Evolutionary conservation across 2,113 vertebrate genomes (phyloP), one percentile per base, ranked within the genome.

Genomic region (Pardalotus punctatus): DNA sequence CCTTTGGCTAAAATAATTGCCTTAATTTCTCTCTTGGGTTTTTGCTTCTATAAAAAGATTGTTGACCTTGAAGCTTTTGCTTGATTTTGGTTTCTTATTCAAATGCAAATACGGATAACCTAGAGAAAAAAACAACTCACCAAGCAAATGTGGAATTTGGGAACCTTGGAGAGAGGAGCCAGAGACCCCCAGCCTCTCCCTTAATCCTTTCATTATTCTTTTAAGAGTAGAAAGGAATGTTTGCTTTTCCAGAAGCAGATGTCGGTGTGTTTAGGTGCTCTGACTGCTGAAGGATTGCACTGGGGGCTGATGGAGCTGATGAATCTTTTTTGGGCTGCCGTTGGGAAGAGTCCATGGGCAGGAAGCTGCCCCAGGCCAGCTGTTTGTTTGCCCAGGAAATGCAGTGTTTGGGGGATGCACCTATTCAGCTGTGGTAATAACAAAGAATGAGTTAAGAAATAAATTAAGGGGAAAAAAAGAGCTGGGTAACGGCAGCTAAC

Each of bases 1-100:
- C 56, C 66, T 96, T 94, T 96, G 81, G 67, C 54, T 94, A 88
- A 73, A 94, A 65, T 92, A 96, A 97, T 97, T 97, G 90, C 95
- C 90, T 66, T 54, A 94, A 93, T 94, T 84, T 81, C 51, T 93
- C 96, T 95, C 57, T 40, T 90, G 95, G 84, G 83, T 57, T 94
- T 96, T 81, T 79, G 71, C 54, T 96, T 88, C 85, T 94, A 69
- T 89, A 86, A 96, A 97, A 96, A 91, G 81, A 79, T 73, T 92
- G 91, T 83, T 91, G 88, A 96, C 84, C 86, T 95, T 94, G 83
- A 86, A 95, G 79, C 65, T 94, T 88, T 87, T 82, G 69, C 93
- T 96, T 74, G 53, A 67, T 80, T 97, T 93, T 72, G 31, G 95
- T 88, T 92, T 94, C 86, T 87, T 72, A 88, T 95, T 94, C 91